Evolutionary conservation across 2,888 invertebrate genomes (phyloP).

Genomic region (Spodoptera picta): DNA sequence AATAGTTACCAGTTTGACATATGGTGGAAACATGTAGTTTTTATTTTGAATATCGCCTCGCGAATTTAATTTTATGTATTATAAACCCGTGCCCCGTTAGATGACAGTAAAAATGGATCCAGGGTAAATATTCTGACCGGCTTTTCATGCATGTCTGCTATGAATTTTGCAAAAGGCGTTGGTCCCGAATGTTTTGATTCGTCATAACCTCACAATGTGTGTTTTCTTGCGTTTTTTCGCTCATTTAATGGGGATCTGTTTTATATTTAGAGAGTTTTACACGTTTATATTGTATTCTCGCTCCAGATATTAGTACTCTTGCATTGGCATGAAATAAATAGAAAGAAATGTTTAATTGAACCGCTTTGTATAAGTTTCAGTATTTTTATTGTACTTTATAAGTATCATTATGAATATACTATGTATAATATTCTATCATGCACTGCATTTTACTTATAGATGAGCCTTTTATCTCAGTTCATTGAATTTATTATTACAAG

Average conservation of each 20-base stretch:
- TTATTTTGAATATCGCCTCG: constrained; percentile 81
- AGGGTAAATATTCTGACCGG: constrained; percentile 78
- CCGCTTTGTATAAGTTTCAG: constrained; percentile 7
- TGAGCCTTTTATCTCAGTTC: constrained; percentile 25
- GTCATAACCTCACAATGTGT: constrained; percentile 76
- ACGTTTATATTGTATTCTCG: constrained; percentile 26
- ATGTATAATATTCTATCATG: background rate
- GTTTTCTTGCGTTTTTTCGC: constrained; percentile 55
- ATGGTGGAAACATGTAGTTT: constrained; percentile 86
- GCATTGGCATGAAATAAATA: constrained; percentile 40
- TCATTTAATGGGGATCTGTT: constrained; percentile 50
- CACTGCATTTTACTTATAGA: background rate
- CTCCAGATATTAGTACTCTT: constrained; percentile 2
- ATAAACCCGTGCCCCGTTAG: constrained; percentile 66
- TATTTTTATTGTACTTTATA: background rate
- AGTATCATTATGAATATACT: background rate
- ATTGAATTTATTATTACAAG: constrained; percentile 49
- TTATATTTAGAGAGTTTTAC: constrained; percentile 47
- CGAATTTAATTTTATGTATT: constrained; percentile 76
- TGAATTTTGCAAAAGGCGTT: constrained; percentile 57
- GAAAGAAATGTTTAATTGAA: constrained; percentile 21
- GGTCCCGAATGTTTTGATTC: constrained; percentile 76
- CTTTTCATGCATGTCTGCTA: constrained; percentile 63
- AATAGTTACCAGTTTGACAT: constrained; percentile 87
- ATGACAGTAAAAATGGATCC: constrained; percentile 81